Conservation (phyloP, 2,888 invertebrate genomes). For the Leptothorax acervorum region DNA sequence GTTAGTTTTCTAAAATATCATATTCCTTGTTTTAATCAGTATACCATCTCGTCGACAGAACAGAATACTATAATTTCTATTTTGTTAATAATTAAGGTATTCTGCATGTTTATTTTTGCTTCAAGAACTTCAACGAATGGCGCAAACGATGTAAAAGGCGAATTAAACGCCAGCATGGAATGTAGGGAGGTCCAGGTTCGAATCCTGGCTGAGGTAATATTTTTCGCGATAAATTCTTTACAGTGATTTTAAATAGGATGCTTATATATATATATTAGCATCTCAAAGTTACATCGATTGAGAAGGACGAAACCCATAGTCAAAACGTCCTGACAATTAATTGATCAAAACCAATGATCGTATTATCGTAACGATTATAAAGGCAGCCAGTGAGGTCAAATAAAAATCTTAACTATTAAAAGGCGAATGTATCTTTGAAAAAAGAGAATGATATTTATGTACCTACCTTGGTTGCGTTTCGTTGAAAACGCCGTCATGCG, state of each 20-base stretch:
- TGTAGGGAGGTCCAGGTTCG: too few relatives aligned
- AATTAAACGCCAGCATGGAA: neutral
- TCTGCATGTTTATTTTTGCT: neutral
- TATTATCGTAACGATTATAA: too few relatives aligned
- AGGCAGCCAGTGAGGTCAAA: too few relatives aligned
- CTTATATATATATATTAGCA: too few relatives aligned
- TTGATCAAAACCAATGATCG: too few relatives aligned
- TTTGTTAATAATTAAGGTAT: neutral
- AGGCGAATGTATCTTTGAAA: neutral
- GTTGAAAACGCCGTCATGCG: neutral
- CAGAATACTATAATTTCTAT: neutral
- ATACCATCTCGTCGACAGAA: neutral
- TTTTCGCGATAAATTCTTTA: too few relatives aligned
- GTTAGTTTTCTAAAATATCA: neutral
- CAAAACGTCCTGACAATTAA: too few relatives aligned
- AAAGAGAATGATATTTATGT: neutral
- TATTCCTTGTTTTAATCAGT: neutral
- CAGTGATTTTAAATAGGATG: too few relatives aligned
- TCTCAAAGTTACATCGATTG: too few relatives aligned
- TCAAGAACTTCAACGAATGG: neutral
- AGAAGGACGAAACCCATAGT: too few relatives aligned
- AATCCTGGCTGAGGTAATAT: too few relatives aligned
- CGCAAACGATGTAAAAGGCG: neutral
- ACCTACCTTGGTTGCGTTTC: conserved; percentile 36
- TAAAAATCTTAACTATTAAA: neutral